Evolutionary conservation across 2,888 invertebrate genomes (phyloP).

Genomic region (Morpho achilles): DNA sequence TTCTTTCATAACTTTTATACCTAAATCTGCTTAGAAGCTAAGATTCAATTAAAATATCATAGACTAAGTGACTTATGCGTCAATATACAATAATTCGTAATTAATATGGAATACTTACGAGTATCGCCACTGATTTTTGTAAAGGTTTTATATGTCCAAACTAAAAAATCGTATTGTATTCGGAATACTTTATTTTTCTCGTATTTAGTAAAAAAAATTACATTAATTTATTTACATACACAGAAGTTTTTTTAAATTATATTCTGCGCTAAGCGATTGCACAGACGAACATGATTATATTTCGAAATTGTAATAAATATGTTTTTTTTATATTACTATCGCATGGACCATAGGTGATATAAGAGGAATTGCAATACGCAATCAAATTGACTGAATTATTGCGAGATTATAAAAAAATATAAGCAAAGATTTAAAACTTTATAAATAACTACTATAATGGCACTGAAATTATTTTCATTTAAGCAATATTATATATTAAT

Average conservation of each 20-base stretch:
- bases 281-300: conserved; percentile 42
- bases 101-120: conserved; percentile 20
- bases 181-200: conserved; percentile 64
- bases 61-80: no score
- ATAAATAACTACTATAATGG: no score
- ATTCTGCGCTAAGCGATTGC: conserved; percentile 50
- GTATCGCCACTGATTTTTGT: conserved; percentile 12
- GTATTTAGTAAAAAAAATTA: conserved; percentile 74
- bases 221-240: conserved; percentile 69
- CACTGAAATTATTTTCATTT: no score
- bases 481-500: no score
- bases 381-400: conserved; percentile 32
- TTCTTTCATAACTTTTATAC: no score
- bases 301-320: conserved; percentile 25
- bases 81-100: not conserved
- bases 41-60: no score
- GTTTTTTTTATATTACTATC: conserved; percentile 19
- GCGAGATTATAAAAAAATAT: conserved; percentile 22
- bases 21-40: no score
- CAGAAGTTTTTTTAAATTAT: conserved; percentile 36
- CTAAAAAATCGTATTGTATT: conserved; percentile 40
- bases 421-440: no score
- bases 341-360: conserved; percentile 25
- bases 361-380: conserved; percentile 16
- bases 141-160: conserved; percentile 1